Evolutionary conservation across 2,113 vertebrate species (phyloP), one percentile per base, ranked within the genome.

Genomic region (Oenanthe melanoleuca): DNA sequence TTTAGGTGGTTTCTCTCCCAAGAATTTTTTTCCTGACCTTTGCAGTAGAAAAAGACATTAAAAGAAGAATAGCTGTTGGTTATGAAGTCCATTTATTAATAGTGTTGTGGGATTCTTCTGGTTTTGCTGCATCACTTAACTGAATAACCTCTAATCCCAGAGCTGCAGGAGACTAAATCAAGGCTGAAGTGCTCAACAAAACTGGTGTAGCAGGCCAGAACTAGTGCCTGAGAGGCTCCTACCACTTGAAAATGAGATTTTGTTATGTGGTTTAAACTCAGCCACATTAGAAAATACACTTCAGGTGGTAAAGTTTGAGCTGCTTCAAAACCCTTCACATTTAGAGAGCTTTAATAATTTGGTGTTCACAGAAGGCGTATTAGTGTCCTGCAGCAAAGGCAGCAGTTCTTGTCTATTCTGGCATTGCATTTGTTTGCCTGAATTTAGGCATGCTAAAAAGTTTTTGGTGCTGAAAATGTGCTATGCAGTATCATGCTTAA

Each of bases 11-110:
- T 97, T 86, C 26, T 20, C 14, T 55, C 56, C 11, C 21, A 93
- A 28, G 2, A 57, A 37, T 0, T 47, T 33, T 64, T 77, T 80
- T 63, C 37, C 12, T 86, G 33, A 55, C 50, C 23, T 90, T 80
- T 52, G 6, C n/a, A 72, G 37, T 57, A 91, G 57, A 65, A 87
- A 93, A 75, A 19, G 5, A 31, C 45, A 69, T 57, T 28, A 65
- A 88, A 75, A 11, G 33, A 85, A 80, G 44, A 78, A 53, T 28
- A 74, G 38, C 26, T 88, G 40, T 47, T 86, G 52, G 66, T 53
- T 88, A 84, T 92, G 72, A 86, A 81, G 80, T 77, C 38, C 49
- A 55, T 93, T 93, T 80, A 47, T 92, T 90, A 71, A 50, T 61
- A 34, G 28, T 29, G 6, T 56, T 88, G 19, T 42, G 33, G 38